Conservation (phyloP, 2,888 invertebrate genomes). For the Coleophora flavipennella region DNA sequence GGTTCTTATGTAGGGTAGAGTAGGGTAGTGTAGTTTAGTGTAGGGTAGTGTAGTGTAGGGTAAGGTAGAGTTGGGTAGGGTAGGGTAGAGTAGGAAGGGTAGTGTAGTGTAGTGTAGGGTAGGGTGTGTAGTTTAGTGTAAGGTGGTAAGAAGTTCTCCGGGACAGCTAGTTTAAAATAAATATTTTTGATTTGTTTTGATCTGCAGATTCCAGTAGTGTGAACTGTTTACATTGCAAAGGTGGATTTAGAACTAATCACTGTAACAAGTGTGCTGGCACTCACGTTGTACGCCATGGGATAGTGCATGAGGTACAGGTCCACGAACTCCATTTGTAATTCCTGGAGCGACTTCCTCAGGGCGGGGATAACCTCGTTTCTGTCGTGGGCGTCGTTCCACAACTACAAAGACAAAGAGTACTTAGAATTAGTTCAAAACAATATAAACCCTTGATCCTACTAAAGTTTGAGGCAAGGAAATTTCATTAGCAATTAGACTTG, state of each 20-base stretch:
- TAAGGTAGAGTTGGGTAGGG: no score
- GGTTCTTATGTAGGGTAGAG: no score
- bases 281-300: conserved; percentile 77
- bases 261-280: background rate
- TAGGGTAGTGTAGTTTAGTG: no score
- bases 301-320: conserved; percentile 88
- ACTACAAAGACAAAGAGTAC: conserved; percentile 23
- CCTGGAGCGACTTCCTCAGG: conserved; percentile 73
- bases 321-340: conserved; percentile 80
- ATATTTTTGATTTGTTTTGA: background rate
- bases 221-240: conserved; percentile 1
- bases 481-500: background rate
- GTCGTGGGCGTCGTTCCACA: conserved; percentile 72
- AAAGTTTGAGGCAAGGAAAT: background rate
- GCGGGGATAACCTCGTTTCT: conserved; percentile 77
- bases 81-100: no score
- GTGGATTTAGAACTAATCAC: background rate
- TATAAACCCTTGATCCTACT: background rate
- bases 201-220: background rate
- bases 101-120: no score
- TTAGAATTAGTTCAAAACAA: background rate
- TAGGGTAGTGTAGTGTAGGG: no score
- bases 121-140: no score
- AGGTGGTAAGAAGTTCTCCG: no score
- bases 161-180: no score